Conservation (phyloP, 2,113 vertebrate genomes). For the Chaetodon auriga region DNA sequence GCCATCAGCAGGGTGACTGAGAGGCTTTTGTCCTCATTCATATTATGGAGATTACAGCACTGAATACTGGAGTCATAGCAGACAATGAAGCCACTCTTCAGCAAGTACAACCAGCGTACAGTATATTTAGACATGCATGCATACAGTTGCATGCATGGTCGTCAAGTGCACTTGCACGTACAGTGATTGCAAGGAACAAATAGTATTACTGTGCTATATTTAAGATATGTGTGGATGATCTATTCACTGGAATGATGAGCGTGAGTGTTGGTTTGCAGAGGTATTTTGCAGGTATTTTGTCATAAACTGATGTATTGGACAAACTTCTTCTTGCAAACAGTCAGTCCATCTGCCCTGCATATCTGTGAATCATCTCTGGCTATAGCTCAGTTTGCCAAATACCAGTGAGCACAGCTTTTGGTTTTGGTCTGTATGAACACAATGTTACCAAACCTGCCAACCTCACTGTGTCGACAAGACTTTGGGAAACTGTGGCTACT, state of each 20-base stretch:
- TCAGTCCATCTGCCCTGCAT: too few relatives aligned
- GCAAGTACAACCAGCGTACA: slow-evolving; percentile 28
- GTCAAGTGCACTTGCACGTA: not conserved
- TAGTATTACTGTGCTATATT: not conserved
- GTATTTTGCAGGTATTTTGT: too few relatives aligned
- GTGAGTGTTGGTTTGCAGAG: not conserved
- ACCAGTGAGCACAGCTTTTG: not conserved
- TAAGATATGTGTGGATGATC: not conserved
- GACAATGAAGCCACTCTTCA: slow-evolving; percentile 69
- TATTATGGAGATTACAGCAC: slow-evolving; percentile 65
- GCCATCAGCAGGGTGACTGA: slow-evolving; percentile 60
- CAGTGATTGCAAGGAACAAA: not conserved
- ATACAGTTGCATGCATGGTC: not conserved
- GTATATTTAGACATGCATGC: slow-evolving; percentile 21
- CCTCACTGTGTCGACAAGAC: not conserved
- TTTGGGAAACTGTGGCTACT: not conserved
- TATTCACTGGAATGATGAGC: not conserved
- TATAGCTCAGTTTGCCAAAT: not conserved
- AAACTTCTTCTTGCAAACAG: too few relatives aligned
- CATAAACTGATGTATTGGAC: too few relatives aligned
- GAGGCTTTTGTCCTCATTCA: slow-evolving; percentile 74
- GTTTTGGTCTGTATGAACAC: not conserved
- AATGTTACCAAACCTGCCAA: not conserved
- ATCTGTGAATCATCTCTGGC: not conserved
- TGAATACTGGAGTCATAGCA: slow-evolving; percentile 23